Percentiles rank a stretch among this genome's conserved stretches.
Evolutionary conservation across 64 coral and sea anemone species (phyloP).

Genomic region (Stichodactyla mertensii): DNA sequence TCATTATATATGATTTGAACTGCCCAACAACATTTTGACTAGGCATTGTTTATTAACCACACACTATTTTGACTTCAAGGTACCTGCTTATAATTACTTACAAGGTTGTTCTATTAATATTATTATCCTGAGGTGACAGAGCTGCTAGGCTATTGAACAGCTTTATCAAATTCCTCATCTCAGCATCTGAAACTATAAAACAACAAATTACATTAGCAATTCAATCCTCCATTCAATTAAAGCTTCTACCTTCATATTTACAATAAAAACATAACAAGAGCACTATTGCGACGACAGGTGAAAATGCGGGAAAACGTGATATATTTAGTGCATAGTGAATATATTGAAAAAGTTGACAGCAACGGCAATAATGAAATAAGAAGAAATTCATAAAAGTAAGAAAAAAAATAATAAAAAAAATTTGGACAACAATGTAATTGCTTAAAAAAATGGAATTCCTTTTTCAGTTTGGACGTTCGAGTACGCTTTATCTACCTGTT

Average conservation of each 20-base stretch:
- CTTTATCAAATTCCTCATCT: constrained; percentile 53
- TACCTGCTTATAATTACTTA: constrained; percentile 30
- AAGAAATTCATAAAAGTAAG: no score
- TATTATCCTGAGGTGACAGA: constrained; percentile 57
- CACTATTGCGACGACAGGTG: not conserved
- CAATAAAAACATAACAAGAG: not conserved
- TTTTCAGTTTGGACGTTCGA: no score
- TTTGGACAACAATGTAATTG: no score
- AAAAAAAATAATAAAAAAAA: no score
- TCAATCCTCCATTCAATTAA: not conserved
- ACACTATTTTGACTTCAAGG: no score
- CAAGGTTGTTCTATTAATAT: constrained; percentile 69
- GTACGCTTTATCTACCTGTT: no score
- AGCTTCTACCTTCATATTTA: not conserved
- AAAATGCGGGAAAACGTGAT: not conserved
- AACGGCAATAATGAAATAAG: no score
- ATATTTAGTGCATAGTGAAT: no score
- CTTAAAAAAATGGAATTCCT: no score
- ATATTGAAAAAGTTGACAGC: no score
- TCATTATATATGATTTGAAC: no score
- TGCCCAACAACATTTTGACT: no score
- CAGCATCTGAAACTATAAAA: constrained; percentile 56
- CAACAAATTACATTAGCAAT: not conserved
- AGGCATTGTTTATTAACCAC: not conserved
- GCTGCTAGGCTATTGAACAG: constrained; percentile 56